Conservation (phyloP, 2,113 vertebrate genomes). For the Tiliqua scincoides region DNA sequence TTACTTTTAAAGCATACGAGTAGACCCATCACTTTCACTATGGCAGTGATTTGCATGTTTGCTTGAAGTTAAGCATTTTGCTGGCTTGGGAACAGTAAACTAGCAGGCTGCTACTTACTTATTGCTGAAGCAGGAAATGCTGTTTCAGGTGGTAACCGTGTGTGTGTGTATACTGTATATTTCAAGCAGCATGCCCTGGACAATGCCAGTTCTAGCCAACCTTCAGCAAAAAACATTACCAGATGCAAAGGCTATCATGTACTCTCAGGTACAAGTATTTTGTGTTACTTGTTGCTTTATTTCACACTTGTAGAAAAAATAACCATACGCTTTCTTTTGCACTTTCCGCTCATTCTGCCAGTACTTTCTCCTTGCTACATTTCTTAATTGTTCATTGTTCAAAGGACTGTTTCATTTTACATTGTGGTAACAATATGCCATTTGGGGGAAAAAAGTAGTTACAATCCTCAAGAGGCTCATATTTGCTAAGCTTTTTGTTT, state of each 20-base stretch:
- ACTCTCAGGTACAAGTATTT: not conserved
- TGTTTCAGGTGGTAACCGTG: slow-evolving; percentile 2
- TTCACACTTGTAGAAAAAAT: slow-evolving; percentile 45
- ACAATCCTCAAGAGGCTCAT: slow-evolving; percentile 24
- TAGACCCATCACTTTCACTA: not conserved
- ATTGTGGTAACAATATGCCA: slow-evolving; percentile 52
- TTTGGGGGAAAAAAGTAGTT: slow-evolving; percentile 33
- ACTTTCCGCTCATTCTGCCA: not conserved
- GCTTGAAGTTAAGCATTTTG: not conserved
- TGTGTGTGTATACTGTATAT: not conserved
- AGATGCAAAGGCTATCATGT: not conserved
- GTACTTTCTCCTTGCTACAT: slow-evolving; percentile 35
- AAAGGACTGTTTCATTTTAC: slow-evolving; percentile 41
- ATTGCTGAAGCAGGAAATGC: accelerated
- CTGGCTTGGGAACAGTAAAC: not conserved
- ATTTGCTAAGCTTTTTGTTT: slow-evolving; percentile 61
- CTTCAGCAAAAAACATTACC: slow-evolving; percentile 3
- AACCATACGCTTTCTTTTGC: slow-evolving; percentile 5
- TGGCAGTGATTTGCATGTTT: not conserved
- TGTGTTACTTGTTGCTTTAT: slow-evolving; percentile 22
- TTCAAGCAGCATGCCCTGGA: slow-evolving; percentile 19
- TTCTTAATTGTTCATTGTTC: slow-evolving; percentile 48
- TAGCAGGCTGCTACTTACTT: not conserved
- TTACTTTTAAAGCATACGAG: no score
- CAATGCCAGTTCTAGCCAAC: slow-evolving; percentile 34